Percentiles rank a stretch among this genome's conserved stretches.
These are phyloP conservation scores for Anniella stebbinsi DNA, from an alignment of 2,797 vertebrate species.

Conservation along the genomic window DNA sequence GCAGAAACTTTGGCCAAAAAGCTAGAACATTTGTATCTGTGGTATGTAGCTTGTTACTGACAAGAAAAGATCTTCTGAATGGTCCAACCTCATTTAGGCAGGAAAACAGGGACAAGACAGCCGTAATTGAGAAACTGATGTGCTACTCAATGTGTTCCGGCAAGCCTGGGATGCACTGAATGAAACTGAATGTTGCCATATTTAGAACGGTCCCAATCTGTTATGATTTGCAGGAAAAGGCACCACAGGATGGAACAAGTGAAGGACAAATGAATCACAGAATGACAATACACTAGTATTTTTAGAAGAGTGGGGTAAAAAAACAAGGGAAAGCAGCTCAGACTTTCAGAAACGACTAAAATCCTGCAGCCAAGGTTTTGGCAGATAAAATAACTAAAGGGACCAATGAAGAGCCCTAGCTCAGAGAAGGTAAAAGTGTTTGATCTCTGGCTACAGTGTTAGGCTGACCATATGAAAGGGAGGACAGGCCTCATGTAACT, in stretches of 20 bases:
- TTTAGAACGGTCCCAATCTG: accelerated
- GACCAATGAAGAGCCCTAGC: not conserved
- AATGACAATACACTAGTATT: conserved; percentile 13
- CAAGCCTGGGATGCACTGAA: conserved; percentile 12
- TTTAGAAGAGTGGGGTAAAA: conserved; percentile 5
- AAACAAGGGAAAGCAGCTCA: not conserved
- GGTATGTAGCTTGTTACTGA: not conserved
- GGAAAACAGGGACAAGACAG: not conserved
- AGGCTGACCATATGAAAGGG: too few relatives aligned
- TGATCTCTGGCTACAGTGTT: not conserved
- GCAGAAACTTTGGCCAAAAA: not conserved
- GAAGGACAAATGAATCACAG: not conserved
- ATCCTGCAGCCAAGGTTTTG: not conserved
- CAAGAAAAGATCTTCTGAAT: conserved; percentile 9
- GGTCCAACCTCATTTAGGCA: not conserved
- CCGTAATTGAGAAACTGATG: not conserved
- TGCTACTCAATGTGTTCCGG: not conserved
- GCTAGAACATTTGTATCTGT: conserved; percentile 26
- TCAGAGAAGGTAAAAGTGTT: not conserved
- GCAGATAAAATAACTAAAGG: not conserved
- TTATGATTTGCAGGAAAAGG: conserved; percentile 35
- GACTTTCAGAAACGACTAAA: not conserved
- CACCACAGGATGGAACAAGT: not conserved
- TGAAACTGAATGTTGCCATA: not conserved
- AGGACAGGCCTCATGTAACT: too few relatives aligned